Percentiles rank a stretch among this genome's conserved stretches.
These are phyloP conservation scores for Eilema depressum DNA, from an alignment of 2,888 invertebrate genomes.

Conservation along the genomic window DNA sequence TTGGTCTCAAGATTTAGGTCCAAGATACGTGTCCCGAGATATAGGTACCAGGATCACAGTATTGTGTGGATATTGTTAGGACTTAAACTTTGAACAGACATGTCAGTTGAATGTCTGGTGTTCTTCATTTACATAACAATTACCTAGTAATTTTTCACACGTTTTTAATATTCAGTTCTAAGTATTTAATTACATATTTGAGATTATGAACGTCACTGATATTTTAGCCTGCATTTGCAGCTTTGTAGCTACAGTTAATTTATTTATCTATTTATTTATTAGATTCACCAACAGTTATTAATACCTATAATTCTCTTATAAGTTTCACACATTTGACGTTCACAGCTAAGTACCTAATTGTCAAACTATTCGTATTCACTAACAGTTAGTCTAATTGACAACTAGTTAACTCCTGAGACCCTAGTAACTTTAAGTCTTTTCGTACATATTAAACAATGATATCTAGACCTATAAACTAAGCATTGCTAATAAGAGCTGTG, in stretches of 20 bases:
- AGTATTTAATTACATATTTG: not conserved
- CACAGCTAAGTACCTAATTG: no score
- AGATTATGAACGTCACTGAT: not conserved
- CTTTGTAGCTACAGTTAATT: constrained; percentile 23
- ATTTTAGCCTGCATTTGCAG: not conserved
- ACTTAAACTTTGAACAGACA: not conserved
- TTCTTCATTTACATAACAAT: constrained; percentile 22
- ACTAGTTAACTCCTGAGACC: not conserved
- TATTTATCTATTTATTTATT: no score
- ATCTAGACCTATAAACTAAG: no score
- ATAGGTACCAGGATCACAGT: constrained; percentile 18
- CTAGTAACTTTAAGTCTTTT: not conserved
- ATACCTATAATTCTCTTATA: no score
- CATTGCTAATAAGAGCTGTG: not conserved
- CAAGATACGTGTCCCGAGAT: no score
- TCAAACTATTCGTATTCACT: no score
- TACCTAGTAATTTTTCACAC: not conserved
- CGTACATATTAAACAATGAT: no score
- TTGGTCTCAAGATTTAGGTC: no score
- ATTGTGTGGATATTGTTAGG: constrained; percentile 19
- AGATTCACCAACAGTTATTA: no score
- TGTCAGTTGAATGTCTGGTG: not conserved
- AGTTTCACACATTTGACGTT: no score
- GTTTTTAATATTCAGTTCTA: constrained; percentile 20
- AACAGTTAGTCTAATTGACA: no score